A percentile compares a stretch with the other conserved stretches of the same genome.
Evolutionary conservation across 2,888 invertebrate genomes (phyloP).

Genomic region (Volucella zonaria): DNA sequence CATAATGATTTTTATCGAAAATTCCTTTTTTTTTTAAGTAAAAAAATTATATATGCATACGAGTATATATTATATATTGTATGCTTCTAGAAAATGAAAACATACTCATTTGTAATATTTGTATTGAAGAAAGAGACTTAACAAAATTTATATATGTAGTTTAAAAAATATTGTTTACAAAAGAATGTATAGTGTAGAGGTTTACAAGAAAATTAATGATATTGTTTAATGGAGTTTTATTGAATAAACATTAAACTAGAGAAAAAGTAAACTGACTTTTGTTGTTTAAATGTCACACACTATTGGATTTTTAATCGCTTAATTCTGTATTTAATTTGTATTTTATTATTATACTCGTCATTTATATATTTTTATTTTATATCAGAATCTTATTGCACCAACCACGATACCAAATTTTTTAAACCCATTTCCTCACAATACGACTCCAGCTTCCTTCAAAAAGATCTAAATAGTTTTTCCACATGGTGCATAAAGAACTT

Average conservation of each 20-base stretch:
- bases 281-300: background rate
- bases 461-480: too few relatives aligned
- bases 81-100: conserved; percentile 28
- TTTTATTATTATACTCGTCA: too few relatives aligned
- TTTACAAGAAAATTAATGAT: conserved; percentile 37
- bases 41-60: background rate
- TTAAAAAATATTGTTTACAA: conserved; percentile 59
- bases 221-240: conserved; percentile 47
- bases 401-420: too few relatives aligned
- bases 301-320: background rate
- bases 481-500: too few relatives aligned
- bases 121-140: conserved; percentile 58
- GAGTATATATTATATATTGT: conserved; percentile 4
- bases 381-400: too few relatives aligned
- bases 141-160: conserved; percentile 32
- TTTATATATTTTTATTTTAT: too few relatives aligned
- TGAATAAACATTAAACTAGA: conserved; percentile 60
- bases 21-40: background rate
- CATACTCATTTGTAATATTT: conserved; percentile 43
- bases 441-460: too few relatives aligned
- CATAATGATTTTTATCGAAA: background rate
- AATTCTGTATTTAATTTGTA: too few relatives aligned
- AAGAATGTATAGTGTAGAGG: conserved; percentile 23
- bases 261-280: background rate
- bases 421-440: too few relatives aligned